Percentiles rank a stretch among this genome's conserved stretches.
These are phyloP conservation scores for Ypsolopha scabrella DNA, from an alignment of 2,888 invertebrate species.

Conservation along the genomic window DNA sequence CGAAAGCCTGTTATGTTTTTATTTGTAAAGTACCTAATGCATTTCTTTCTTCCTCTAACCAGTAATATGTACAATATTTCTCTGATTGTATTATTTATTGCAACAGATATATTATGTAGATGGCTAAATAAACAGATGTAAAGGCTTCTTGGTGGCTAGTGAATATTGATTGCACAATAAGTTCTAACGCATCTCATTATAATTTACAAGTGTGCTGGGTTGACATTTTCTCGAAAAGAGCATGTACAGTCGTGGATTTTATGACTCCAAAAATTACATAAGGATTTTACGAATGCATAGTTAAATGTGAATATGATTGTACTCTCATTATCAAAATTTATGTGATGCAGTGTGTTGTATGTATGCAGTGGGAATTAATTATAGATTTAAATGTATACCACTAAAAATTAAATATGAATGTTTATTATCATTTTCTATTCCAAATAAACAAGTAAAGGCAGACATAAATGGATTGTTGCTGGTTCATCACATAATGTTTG, in stretches of 20 bases:
- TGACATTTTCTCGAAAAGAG: conserved; percentile 22
- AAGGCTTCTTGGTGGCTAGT: too few relatives aligned
- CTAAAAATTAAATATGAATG: conserved; percentile 24
- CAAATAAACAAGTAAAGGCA: background rate
- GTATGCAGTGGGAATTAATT: conserved; percentile 17
- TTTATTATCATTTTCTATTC: conserved; percentile 27
- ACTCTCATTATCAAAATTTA: conserved; percentile 43
- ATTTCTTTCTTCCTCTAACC: too few relatives aligned
- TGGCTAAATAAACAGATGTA: too few relatives aligned
- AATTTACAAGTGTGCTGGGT: conserved; percentile 27
- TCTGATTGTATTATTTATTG: too few relatives aligned
- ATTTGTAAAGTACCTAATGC: too few relatives aligned
- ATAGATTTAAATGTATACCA: conserved; percentile 37
- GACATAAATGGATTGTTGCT: background rate
- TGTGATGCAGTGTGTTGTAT: conserved; percentile 35
- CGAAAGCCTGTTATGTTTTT: too few relatives aligned
- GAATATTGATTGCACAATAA: background rate
- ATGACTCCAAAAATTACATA: conserved; percentile 59
- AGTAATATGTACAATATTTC: too few relatives aligned
- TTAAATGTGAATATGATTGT: conserved; percentile 40
- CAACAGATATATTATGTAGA: too few relatives aligned
- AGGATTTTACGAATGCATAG: conserved; percentile 46
- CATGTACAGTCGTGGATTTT: conserved; percentile 32
- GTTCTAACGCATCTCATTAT: background rate
- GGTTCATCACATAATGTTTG: conserved; percentile 12